Conservation (phyloP, 2,888 invertebrate genomes). For the Neoaliturus tenellus region DNA sequence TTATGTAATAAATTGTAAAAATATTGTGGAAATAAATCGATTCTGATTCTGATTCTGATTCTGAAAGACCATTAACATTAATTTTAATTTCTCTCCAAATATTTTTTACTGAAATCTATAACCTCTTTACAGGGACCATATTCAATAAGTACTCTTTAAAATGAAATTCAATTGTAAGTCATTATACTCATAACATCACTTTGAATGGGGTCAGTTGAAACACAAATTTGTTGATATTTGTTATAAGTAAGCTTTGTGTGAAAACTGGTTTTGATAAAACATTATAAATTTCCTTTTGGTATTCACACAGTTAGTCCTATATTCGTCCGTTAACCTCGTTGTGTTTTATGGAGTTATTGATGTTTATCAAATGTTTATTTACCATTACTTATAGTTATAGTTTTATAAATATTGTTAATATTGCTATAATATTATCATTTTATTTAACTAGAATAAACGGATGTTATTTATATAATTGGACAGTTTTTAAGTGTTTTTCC, state of each 20-base stretch:
- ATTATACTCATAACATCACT: background rate
- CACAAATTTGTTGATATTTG: background rate
- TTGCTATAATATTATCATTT: slow-evolving; percentile 26
- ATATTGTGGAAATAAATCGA: too few relatives aligned
- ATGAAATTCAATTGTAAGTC: background rate
- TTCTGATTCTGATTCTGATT: too few relatives aligned
- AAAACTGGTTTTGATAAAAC: background rate
- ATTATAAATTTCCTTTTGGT: too few relatives aligned
- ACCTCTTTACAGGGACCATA: background rate
- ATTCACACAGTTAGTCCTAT: background rate
- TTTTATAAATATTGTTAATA: slow-evolving; percentile 43
- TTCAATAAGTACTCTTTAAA: background rate
- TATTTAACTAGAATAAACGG: slow-evolving; percentile 16
- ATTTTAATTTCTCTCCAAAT: background rate
- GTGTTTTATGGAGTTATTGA: slow-evolving; percentile 12
- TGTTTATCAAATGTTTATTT: slow-evolving; percentile 34
- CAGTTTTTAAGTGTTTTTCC: background rate
- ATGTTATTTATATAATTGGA: slow-evolving; percentile 33
- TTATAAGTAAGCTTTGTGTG: background rate
- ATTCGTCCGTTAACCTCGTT: slow-evolving; percentile 12
- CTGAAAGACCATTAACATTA: too few relatives aligned
- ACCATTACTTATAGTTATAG: slow-evolving; percentile 42
- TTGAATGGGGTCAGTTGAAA: background rate
- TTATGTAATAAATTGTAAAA: too few relatives aligned
- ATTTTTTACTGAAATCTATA: background rate